A percentile compares a stretch with the other conserved stretches of the same genome.
phyloP scores from a whole-genome alignment of 2,888 invertebrate genomes.

The Drosophila emarginata region DNA sequence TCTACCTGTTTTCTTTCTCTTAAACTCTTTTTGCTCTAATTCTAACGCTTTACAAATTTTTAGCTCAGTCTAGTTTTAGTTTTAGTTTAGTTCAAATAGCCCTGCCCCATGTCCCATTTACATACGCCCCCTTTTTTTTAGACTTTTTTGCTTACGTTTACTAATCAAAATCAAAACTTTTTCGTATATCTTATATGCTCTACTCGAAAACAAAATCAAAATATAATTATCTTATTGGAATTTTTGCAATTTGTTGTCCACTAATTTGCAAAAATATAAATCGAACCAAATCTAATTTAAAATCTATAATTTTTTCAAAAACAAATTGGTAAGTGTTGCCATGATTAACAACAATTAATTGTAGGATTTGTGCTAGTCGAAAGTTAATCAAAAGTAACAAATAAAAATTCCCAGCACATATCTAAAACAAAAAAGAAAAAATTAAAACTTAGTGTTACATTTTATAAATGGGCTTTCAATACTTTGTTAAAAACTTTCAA shows the following conservation, averaged over 20 bases:
- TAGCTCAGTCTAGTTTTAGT: conserved; percentile 12
- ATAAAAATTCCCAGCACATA: conserved; percentile 28
- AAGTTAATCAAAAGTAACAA: not conserved
- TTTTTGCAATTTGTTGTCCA: conserved; percentile 60
- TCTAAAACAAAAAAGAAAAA: not conserved
- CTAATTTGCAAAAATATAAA: conserved; percentile 43
- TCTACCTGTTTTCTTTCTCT: conserved; percentile 18
- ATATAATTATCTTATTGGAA: conserved; percentile 61
- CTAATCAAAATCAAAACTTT: conserved; percentile 58
- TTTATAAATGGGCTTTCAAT: conserved; percentile 2
- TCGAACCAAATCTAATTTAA: conserved; percentile 47
- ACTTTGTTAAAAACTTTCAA: conserved; percentile 19
- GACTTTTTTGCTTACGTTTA: conserved; percentile 60
- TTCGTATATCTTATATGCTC: conserved; percentile 65
- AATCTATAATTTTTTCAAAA: conserved; percentile 32
- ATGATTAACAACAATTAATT: conserved; percentile 29
- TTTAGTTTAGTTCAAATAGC: conserved; percentile 7
- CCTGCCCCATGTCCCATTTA: conserved; percentile 7
- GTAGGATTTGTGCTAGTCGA: conserved; percentile 29
- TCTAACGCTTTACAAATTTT: not conserved
- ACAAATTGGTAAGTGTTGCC: conserved; percentile 67
- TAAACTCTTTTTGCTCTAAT: conserved; percentile 25
- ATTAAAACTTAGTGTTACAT: not conserved
- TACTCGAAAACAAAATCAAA: conserved; percentile 50
- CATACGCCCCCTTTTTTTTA: conserved; percentile 13